A percentile compares a stretch with the other conserved stretches of the same genome.
phyloP scores from a whole-genome alignment of 2,888 invertebrate genomes.

The Unio delphinus region DNA sequence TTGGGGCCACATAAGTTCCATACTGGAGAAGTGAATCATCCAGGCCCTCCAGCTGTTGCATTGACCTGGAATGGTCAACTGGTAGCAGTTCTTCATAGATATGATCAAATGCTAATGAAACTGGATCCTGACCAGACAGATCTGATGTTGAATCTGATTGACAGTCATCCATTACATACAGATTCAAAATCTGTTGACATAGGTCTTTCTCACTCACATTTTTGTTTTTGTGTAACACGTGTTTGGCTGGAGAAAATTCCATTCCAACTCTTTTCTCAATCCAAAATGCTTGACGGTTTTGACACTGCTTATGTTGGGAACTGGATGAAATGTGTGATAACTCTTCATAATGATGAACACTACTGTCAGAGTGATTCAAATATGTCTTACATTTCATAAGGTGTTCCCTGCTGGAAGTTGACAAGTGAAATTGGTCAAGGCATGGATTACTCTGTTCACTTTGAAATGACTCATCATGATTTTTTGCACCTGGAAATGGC shows the following conservation, averaged over 20 bases:
- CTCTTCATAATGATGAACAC: no score
- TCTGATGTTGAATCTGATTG: slow-evolving; percentile 22
- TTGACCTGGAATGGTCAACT: neutral
- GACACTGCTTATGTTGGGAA: no score
- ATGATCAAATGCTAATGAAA: neutral
- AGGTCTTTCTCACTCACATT: slow-evolving; percentile 40
- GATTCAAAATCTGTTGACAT: slow-evolving; percentile 44
- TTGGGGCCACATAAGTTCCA: slow-evolving; percentile 38
- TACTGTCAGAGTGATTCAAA: no score
- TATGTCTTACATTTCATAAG: no score
- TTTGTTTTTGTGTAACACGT: slow-evolving; percentile 33
- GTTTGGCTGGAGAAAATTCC: slow-evolving; percentile 31
- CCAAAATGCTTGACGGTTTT: slow-evolving; percentile 8
- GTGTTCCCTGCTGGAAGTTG: no score
- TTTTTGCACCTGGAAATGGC: no score
- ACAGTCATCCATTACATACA: slow-evolving; percentile 46
- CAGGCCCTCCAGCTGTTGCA: neutral
- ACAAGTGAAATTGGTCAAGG: no score
- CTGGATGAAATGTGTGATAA: no score
- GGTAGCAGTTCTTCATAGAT: slow-evolving; percentile 1
- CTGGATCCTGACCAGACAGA: no score
- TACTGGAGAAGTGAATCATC: slow-evolving; percentile 28
- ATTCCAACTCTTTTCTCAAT: slow-evolving; percentile 28
- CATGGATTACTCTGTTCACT: no score
- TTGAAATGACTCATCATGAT: no score